A percentile compares a stretch with the other conserved stretches of the same genome.
These are phyloP conservation scores for Ypsolopha sequella DNA, from an alignment of 2,888 invertebrate species.

Conservation along the genomic window DNA sequence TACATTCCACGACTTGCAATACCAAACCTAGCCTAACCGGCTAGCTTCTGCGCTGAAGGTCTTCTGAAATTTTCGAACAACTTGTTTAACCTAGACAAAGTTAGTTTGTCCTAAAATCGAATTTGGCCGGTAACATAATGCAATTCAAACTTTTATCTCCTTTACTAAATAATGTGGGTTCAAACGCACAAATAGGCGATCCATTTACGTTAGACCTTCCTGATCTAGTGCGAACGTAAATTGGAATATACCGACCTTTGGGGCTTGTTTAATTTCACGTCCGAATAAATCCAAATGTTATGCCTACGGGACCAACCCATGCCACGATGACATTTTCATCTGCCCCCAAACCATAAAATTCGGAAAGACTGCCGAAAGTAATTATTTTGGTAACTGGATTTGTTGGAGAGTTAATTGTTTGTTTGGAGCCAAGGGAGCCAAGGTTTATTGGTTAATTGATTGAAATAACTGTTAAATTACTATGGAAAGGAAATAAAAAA, in stretches of 20 bases:
- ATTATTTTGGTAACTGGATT: not conserved
- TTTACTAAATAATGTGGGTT: not conserved
- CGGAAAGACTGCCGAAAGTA: not conserved
- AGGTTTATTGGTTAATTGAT: too few relatives aligned
- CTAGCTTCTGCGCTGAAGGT: too few relatives aligned
- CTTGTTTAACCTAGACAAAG: too few relatives aligned
- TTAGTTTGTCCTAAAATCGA: too few relatives aligned
- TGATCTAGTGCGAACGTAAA: constrained; percentile 66
- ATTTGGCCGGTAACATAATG: too few relatives aligned
- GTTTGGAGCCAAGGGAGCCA: too few relatives aligned
- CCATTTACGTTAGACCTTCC: constrained; percentile 26
- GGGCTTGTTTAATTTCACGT: constrained; percentile 68
- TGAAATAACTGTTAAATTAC: too few relatives aligned
- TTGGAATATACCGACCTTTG: constrained; percentile 54
- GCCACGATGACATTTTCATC: too few relatives aligned
- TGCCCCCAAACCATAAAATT: not conserved
- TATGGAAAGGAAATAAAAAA: too few relatives aligned
- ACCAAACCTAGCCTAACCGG: too few relatives aligned
- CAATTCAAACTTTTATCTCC: not conserved
- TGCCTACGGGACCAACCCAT: constrained; percentile 14
- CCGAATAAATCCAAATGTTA: constrained; percentile 65
- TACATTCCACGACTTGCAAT: too few relatives aligned
- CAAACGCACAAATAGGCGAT: not conserved
- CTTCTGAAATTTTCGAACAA: too few relatives aligned
- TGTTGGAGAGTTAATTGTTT: not conserved